Conservation (phyloP, 2,888 invertebrate genomes). For the Helleia helle region DNA sequence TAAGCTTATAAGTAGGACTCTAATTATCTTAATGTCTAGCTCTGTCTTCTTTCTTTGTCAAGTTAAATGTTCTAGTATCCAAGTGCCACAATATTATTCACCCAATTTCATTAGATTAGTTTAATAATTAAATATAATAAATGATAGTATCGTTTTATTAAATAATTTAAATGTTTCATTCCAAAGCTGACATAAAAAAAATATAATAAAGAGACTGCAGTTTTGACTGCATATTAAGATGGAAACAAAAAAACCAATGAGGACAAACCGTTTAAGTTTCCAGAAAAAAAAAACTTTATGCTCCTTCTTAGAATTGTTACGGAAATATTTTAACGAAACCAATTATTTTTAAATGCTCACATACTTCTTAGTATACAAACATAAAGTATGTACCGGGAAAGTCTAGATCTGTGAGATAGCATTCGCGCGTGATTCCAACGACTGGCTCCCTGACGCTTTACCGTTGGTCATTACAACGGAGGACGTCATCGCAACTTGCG, state of each 20-base stretch:
- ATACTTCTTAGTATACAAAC: slow-evolving; percentile 5
- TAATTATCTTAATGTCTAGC: no score
- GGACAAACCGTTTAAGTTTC: background rate
- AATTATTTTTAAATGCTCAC: slow-evolving; percentile 5
- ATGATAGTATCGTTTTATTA: no score
- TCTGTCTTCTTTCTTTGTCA: no score
- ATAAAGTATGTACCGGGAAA: slow-evolving; percentile 2
- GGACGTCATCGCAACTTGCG: background rate
- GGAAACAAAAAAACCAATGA: background rate
- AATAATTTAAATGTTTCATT: no score
- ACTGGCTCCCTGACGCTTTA: slow-evolving; percentile 2
- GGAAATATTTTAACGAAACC: slow-evolving; percentile 8
- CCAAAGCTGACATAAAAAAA: no score
- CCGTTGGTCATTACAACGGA: slow-evolving; percentile 15
- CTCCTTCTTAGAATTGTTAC: slow-evolving; percentile 4
- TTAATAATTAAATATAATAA: no score
- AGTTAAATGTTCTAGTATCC: no score
- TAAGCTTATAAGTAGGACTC: no score
- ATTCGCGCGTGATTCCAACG: background rate
- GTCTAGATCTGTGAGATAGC: slow-evolving; percentile 6
- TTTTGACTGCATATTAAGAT: no score
- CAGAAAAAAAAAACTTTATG: background rate
- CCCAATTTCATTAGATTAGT: no score
- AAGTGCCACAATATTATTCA: no score
- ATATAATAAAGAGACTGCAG: no score